These are phyloP conservation scores for Volucella zonaria DNA, from an alignment of 2,888 invertebrate species.

Conservation along the genomic window DNA sequence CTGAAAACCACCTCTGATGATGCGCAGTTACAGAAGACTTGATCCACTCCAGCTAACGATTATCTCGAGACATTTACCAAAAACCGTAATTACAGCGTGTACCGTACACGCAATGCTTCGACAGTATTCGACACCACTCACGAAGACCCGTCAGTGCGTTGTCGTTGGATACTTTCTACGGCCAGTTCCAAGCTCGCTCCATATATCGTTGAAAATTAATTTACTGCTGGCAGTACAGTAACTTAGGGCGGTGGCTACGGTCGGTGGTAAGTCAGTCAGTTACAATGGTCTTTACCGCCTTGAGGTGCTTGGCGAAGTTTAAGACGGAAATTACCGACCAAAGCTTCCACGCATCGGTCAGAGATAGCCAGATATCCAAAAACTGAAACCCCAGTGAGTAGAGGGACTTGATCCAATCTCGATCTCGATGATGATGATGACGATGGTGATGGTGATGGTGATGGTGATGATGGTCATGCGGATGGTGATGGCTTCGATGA, in stretches of 20 bases:
- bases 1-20: background rate
- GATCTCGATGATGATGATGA: conserved; percentile 36
- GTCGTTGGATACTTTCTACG: conserved; percentile 6
- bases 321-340: conserved; percentile 50
- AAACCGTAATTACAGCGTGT: conserved; percentile 41
- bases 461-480: conserved; percentile 46
- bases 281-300: conserved; percentile 59
- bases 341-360: conserved; percentile 51
- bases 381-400: background rate
- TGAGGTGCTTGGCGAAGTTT: conserved; percentile 43
- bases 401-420: conserved; percentile 53
- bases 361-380: conserved; percentile 6
- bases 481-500: conserved; percentile 67
- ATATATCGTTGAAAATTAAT: conserved; percentile 62
- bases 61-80: conserved; percentile 42
- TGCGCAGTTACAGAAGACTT: background rate
- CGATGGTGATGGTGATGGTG: conserved; percentile 33
- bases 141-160: background rate
- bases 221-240: conserved; percentile 55
- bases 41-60: conserved; percentile 1
- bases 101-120: conserved; percentile 54
- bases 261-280: conserved; percentile 49
- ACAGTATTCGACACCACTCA: conserved; percentile 19
- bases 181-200: background rate
- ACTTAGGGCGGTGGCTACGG: conserved; percentile 13